Base-by-base conservation (phyloP, 2,797 vertebrate species). In the Danionella dracula region DNA sequence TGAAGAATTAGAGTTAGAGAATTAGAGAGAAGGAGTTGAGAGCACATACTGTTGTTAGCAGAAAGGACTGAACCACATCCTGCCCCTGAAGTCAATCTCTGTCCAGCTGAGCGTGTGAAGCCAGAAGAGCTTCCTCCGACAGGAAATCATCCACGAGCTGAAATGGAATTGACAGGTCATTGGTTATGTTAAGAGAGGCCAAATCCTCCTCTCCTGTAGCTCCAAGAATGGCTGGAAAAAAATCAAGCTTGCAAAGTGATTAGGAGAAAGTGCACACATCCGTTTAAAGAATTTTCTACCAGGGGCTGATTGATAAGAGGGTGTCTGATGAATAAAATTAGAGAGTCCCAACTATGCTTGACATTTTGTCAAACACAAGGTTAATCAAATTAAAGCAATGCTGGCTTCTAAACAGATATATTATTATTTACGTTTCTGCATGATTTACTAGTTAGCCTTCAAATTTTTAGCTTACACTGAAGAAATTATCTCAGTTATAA, bases 151-250 rank as follows among this genome's bases (percentile, higher is more conserved):
- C 20, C 4, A 12, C 41, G 62, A 50, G 20, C 40, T 29, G 17
- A 61, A 61, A 48, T 27, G 45, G 8, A 61, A 38, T 51, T 45
- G 42, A 66, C 15, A 20, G 45, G 34, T 44, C 17, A 53, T 44
- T 4, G 16, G 46, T 40, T 17, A 40, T 5, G 48, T 20, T 53
- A 8, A 41, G 8, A 51, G 27, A 32, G n/a, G 34, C 35, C 37
- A 17, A 32, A 17, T 15, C 35, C 37, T 20, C 31, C 37, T 35
- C 40, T 21, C 45, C 55, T 16, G 2, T 27, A 38, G 51, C 35
- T 57, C 31, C 54, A 38, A 66, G 66, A 19, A 37, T 61, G 27
- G 32, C 38, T 65, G 55, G 45, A 65, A 70, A 64, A 29, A 61
- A 54, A 48, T 23, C 53, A 41, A 54, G n/a, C 10, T 35, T 58